phyloP scores from a whole-genome alignment of 37 sponge, comb jelly and placozoan species.

The Halisarca cf. caerulea region DNA sequence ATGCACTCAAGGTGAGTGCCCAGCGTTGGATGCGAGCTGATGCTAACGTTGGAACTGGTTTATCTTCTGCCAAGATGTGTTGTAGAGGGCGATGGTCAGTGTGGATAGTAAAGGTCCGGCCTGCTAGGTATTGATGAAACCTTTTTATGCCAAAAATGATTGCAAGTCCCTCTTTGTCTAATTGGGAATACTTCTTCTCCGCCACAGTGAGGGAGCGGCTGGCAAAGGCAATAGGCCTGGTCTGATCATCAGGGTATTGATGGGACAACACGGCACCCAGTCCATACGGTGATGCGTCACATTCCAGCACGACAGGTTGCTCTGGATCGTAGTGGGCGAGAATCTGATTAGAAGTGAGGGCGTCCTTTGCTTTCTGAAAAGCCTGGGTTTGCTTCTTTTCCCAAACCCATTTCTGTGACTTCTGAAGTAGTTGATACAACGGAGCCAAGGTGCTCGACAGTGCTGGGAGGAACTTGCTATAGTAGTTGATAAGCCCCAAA shows the following conservation, averaged over 20 bases:
- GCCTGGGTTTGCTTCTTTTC: slow-evolving; percentile 14
- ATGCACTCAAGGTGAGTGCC: slow-evolving; percentile 29
- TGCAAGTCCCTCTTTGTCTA: slow-evolving; percentile 33
- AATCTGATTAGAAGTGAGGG: slow-evolving; percentile 7
- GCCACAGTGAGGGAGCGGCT: slow-evolving; percentile 23
- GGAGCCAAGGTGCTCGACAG: slow-evolving; percentile 27
- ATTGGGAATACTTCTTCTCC: slow-evolving; percentile 26
- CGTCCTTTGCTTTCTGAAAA: slow-evolving; percentile 30
- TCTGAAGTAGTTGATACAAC: slow-evolving; percentile 16
- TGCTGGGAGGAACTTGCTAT: background rate
- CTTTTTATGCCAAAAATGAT: slow-evolving; percentile 37
- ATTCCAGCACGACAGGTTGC: slow-evolving; percentile 6
- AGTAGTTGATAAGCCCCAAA: background rate
- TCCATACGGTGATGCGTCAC: slow-evolving; percentile 31
- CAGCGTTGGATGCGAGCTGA: slow-evolving; percentile 37
- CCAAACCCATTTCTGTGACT: slow-evolving; percentile 4
- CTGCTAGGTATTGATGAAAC: slow-evolving; percentile 31
- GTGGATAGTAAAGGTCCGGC: slow-evolving; percentile 28
- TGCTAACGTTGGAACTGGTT: slow-evolving; percentile 36
- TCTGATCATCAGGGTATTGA: slow-evolving; percentile 3
- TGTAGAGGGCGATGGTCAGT: slow-evolving; percentile 39
- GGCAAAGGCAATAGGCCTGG: slow-evolving; percentile 20
- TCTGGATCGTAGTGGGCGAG: slow-evolving; percentile 18
- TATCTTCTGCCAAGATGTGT: slow-evolving; percentile 12
- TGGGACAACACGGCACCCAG: slow-evolving; percentile 36